Percentiles rank a stretch among this genome's conserved stretches.
Evolutionary conservation across 2,113 vertebrate species (phyloP).

Genomic region (Cranoglanis bouderius): DNA sequence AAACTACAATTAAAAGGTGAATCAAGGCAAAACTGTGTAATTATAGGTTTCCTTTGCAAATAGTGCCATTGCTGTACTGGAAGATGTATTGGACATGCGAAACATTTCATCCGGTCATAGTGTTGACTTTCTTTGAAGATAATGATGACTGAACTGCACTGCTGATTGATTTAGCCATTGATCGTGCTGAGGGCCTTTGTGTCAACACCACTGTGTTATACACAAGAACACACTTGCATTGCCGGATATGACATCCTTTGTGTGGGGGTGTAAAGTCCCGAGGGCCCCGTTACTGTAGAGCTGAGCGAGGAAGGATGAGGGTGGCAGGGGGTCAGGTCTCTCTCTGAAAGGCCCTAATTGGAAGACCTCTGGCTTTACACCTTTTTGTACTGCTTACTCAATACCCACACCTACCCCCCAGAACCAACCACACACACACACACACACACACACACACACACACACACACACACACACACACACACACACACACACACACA

Average conservation of each 20-base stretch:
- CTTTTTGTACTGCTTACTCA: conserved; percentile 46
- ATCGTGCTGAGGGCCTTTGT: conserved; percentile 43
- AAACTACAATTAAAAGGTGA: neutral
- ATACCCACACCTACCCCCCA: conserved; percentile 9
- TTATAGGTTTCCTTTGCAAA: neutral
- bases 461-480: neutral
- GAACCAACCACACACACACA: neutral
- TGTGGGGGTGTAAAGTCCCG: conserved; percentile 62
- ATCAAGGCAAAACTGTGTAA: neutral
- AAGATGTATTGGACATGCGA: neutral
- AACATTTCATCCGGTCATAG: conserved; percentile 5
- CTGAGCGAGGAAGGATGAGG: conserved; percentile 63
- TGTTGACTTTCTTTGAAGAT: conserved; percentile 36
- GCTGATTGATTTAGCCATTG: conserved; percentile 55
- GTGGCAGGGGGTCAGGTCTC: conserved; percentile 39
- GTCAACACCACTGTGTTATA: conserved; percentile 32
- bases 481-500: neutral
- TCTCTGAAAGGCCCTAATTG: conserved; percentile 54
- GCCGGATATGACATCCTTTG: conserved; percentile 38
- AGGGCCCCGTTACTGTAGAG: conserved; percentile 73
- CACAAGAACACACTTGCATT: conserved; percentile 46
- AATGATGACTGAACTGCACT: conserved; percentile 33
- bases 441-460: neutral
- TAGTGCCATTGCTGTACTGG: neutral
- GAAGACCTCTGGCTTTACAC: conserved; percentile 47